Evolutionary conservation across 2,888 invertebrate species (phyloP).

Genomic region (Drosophila testacea): DNA sequence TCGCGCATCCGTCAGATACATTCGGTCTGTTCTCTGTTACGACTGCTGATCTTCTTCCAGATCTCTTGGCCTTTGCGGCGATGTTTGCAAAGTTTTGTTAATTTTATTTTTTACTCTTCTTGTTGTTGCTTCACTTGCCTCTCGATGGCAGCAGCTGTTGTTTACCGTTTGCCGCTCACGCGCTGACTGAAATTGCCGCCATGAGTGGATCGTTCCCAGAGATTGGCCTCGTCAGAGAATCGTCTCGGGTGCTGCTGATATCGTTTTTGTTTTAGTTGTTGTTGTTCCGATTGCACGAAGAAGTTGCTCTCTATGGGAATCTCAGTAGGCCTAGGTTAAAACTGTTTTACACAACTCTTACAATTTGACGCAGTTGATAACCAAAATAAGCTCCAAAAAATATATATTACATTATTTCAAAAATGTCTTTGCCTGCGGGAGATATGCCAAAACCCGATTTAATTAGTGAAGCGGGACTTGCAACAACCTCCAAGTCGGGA

Average conservation of each 20-base stretch:
- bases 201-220: conserved; percentile 56
- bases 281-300: neutral
- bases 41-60: conserved; percentile 52
- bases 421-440: conserved; percentile 30
- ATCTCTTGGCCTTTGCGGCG: conserved; percentile 38
- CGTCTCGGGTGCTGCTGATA: conserved; percentile 51
- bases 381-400: conserved; percentile 2
- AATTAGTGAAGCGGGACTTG: neutral
- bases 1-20: conserved; percentile 60
- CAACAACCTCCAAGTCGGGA: conserved; percentile 1
- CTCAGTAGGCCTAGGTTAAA: conserved; percentile 37
- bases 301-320: neutral
- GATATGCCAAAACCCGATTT: neutral
- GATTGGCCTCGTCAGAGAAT: conserved; percentile 42
- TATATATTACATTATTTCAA: neutral
- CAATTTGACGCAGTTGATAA: neutral
- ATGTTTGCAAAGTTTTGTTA: conserved; percentile 55
- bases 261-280: conserved; percentile 1
- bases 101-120: conserved; percentile 44
- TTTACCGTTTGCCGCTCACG: conserved; percentile 78
- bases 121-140: conserved; percentile 29
- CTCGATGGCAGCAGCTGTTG: conserved; percentile 66
- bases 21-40: conserved; percentile 8
- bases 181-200: conserved; percentile 67
- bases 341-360: neutral